Evolutionary conservation across 2,888 invertebrate species (phyloP).

Genomic region (Acleris literana): DNA sequence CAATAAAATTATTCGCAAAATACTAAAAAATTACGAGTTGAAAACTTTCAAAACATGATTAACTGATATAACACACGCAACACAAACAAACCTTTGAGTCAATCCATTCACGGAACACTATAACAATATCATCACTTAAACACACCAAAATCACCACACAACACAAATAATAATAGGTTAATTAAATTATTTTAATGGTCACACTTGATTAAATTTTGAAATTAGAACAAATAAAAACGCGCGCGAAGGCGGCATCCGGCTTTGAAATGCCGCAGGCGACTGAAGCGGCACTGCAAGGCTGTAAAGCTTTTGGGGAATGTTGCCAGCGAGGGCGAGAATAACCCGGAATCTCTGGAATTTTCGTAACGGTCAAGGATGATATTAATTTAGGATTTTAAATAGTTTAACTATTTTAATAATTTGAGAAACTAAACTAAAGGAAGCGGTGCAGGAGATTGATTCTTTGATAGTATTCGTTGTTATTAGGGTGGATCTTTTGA

Average conservation of each 20-base stretch:
- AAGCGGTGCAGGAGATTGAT: too few species aligned
- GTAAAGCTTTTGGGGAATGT: slow-evolving; percentile 47
- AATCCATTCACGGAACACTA: slow-evolving; percentile 22
- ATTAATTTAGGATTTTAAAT: slow-evolving; percentile 23
- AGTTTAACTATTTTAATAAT: not conserved
- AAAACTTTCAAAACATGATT: slow-evolving; percentile 18
- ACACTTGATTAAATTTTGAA: slow-evolving; percentile 16
- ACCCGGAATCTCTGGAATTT: slow-evolving; percentile 21
- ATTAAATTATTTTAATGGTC: slow-evolving; percentile 6
- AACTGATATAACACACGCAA: slow-evolving; percentile 25
- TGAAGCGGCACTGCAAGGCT: slow-evolving; percentile 52
- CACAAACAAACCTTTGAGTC: slow-evolving; percentile 27
- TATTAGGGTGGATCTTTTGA: too few species aligned
- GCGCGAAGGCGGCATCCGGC: slow-evolving; percentile 38
- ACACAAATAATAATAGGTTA: not conserved
- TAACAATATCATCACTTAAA: not conserved
- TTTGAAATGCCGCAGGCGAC: slow-evolving; percentile 61
- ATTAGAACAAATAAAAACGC: slow-evolving; percentile 9
- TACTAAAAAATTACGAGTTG: slow-evolving; percentile 10
- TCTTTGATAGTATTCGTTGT: too few species aligned
- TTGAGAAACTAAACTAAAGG: too few species aligned
- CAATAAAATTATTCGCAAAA: too few species aligned
- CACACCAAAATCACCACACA: slow-evolving; percentile 5
- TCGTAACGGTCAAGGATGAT: not conserved
- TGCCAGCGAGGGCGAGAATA: slow-evolving; percentile 37